phyloP scores from a whole-genome alignment of 2,888 invertebrate genomes.

The Synanthedon andrenaeformis region DNA sequence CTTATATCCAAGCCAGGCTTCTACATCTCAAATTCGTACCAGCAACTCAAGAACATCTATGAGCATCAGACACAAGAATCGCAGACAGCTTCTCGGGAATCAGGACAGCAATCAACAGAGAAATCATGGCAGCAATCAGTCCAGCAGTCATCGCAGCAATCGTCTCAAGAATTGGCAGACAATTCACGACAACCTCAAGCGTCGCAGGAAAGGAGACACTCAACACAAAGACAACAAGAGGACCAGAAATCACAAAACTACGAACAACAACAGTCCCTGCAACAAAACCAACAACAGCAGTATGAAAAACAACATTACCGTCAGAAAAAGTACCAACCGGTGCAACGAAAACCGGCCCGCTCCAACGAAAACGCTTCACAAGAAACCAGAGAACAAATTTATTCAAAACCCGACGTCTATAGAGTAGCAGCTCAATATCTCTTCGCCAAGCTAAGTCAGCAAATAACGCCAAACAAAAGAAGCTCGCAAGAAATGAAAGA shows the following conservation, averaged over 20 bases:
- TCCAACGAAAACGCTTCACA: background rate
- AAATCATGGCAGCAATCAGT: background rate
- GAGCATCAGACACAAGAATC: background rate
- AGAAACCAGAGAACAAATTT: background rate
- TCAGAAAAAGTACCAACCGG: background rate
- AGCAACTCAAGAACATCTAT: constrained; percentile 17
- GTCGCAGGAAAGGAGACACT: background rate
- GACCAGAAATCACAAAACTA: background rate
- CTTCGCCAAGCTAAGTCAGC: background rate
- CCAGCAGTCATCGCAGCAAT: background rate
- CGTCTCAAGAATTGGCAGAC: no score
- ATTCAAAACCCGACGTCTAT: background rate
- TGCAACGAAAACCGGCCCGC: background rate
- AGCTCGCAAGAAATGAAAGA: background rate
- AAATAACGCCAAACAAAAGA: background rate
- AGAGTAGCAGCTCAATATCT: background rate
- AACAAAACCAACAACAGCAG: background rate
- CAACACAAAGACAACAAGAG: background rate
- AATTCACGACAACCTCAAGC: no score
- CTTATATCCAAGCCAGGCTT: constrained; percentile 28
- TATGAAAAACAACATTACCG: background rate
- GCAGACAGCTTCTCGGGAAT: background rate
- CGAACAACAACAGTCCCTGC: background rate
- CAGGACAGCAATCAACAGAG: background rate
- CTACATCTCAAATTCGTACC: constrained; percentile 19